Evolutionary conservation across 2,888 invertebrate genomes (phyloP).

Genomic region (Iselma pallidipennis): DNA sequence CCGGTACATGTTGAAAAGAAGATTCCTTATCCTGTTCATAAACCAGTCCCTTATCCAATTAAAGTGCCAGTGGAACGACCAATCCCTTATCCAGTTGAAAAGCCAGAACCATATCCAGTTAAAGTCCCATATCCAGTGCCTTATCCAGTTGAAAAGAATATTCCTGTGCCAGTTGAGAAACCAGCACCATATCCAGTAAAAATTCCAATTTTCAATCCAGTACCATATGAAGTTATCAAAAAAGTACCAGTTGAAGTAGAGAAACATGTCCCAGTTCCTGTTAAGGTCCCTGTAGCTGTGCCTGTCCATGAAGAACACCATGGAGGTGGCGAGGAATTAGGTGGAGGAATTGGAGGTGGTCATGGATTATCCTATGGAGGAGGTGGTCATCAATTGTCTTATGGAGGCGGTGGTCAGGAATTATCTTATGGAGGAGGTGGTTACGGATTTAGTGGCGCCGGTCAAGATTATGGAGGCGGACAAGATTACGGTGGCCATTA

Average conservation of each 20-base stretch:
- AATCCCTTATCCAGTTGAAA: slow-evolving; percentile 75
- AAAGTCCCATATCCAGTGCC: slow-evolving; percentile 75
- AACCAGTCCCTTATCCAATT: slow-evolving; percentile 71
- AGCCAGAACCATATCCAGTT: slow-evolving; percentile 75
- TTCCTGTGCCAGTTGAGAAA: slow-evolving; percentile 70
- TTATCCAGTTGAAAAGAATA: slow-evolving; percentile 69
- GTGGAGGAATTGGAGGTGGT: slow-evolving; percentile 39
- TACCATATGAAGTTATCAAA: slow-evolving; percentile 61
- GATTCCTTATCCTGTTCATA: slow-evolving; percentile 75
- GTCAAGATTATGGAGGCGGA: slow-evolving; percentile 28
- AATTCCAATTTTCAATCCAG: slow-evolving; percentile 66
- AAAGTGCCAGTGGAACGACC: slow-evolving; percentile 70
- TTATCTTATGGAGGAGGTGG: no score
- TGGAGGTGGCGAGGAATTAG: slow-evolving; percentile 38
- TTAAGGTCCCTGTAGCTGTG: slow-evolving; percentile 71
- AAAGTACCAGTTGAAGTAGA: slow-evolving; percentile 51
- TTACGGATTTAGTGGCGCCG: slow-evolving; percentile 27
- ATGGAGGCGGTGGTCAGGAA: slow-evolving; percentile 33
- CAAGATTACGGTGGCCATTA: slow-evolving; percentile 34
- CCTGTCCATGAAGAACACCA: slow-evolving; percentile 60
- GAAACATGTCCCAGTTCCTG: slow-evolving; percentile 69
- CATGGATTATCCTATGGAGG: slow-evolving; percentile 19
- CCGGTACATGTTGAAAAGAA: slow-evolving; percentile 74
- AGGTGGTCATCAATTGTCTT: slow-evolving; percentile 23
- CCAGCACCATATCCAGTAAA: slow-evolving; percentile 68